These are phyloP conservation scores for Himantopus leucocephalus DNA, from an alignment of 2,113 vertebrate species.

Conservation along the genomic window DNA sequence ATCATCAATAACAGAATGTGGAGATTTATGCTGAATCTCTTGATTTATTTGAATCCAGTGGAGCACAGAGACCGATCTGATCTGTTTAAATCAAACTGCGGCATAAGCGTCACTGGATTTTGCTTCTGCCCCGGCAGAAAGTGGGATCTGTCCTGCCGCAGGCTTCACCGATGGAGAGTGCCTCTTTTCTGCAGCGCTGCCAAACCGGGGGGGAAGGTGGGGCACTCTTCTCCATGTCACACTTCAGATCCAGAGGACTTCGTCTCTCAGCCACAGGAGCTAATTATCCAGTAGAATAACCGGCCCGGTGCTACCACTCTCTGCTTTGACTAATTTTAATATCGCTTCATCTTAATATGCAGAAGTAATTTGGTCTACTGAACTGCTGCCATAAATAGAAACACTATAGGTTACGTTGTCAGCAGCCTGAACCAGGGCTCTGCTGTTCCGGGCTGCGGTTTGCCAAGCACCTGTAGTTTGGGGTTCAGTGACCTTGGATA, in stretches of 20 bases:
- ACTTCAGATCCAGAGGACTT: background rate
- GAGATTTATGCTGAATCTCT: background rate
- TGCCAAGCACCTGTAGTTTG: background rate
- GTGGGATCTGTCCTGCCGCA: background rate
- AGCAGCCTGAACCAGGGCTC: background rate
- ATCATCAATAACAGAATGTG: background rate
- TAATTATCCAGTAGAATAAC: conserved; percentile 13
- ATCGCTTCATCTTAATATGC: conserved; percentile 42
- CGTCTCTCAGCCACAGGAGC: background rate
- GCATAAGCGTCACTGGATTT: background rate
- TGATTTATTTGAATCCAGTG: background rate
- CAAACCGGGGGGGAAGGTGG: rapidly evolving
- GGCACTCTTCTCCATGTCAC: background rate
- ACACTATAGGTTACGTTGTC: background rate
- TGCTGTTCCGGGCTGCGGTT: background rate
- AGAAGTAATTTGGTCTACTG: conserved; percentile 35
- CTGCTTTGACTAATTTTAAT: conserved; percentile 44
- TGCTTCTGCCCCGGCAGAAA: background rate
- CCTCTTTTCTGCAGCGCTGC: background rate
- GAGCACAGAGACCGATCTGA: background rate
- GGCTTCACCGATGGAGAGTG: rapidly evolving
- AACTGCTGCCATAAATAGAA: conserved; percentile 28
- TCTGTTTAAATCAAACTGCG: background rate
- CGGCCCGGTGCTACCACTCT: background rate
- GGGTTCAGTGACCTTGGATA: conserved; percentile 8